A percentile compares a stretch with the other conserved stretches of the same genome.
These are phyloP conservation scores for Hiodon alosoides DNA, from an alignment of 2,113 vertebrate genomes.

Conservation along the genomic window DNA sequence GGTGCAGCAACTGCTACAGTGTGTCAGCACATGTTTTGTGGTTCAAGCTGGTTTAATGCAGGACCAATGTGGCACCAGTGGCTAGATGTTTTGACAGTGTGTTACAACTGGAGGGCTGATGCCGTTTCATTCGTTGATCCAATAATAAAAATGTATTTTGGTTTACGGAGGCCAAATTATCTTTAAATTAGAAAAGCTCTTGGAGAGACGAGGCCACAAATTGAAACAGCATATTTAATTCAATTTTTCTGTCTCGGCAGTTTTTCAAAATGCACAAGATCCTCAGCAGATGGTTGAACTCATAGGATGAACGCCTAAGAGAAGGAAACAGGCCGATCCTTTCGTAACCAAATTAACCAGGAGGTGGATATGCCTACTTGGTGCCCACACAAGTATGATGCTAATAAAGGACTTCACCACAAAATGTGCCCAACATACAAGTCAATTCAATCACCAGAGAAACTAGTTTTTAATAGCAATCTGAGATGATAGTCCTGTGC, in stretches of 20 bases:
- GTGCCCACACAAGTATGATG: constrained; percentile 58
- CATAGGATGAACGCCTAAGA: constrained; percentile 36
- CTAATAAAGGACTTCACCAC: constrained; percentile 49
- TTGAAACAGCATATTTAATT: constrained; percentile 27
- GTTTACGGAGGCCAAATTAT: constrained; percentile 48
- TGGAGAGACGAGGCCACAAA: constrained; percentile 40
- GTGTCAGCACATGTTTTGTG: constrained; percentile 51
- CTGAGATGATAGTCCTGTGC: not conserved
- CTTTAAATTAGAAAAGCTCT: constrained; percentile 45
- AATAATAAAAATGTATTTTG: constrained; percentile 47
- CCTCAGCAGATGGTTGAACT: constrained; percentile 23
- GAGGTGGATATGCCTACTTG: constrained; percentile 51
- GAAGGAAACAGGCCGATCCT: constrained; percentile 49
- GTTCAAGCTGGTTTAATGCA: constrained; percentile 52
- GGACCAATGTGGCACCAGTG: constrained; percentile 57
- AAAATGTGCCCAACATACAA: constrained; percentile 54
- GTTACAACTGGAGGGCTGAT: constrained; percentile 45
- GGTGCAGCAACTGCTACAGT: constrained; percentile 48
- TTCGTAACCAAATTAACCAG: constrained; percentile 43
- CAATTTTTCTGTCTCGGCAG: constrained; percentile 36
- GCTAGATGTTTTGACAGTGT: constrained; percentile 63
- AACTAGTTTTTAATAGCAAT: not conserved
- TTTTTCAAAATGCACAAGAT: constrained; percentile 31
- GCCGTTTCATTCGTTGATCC: constrained; percentile 36
- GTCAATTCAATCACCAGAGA: constrained; percentile 25